Conservation (phyloP, 2,113 vertebrate genomes). For the Dipodomys ordii region DNA sequence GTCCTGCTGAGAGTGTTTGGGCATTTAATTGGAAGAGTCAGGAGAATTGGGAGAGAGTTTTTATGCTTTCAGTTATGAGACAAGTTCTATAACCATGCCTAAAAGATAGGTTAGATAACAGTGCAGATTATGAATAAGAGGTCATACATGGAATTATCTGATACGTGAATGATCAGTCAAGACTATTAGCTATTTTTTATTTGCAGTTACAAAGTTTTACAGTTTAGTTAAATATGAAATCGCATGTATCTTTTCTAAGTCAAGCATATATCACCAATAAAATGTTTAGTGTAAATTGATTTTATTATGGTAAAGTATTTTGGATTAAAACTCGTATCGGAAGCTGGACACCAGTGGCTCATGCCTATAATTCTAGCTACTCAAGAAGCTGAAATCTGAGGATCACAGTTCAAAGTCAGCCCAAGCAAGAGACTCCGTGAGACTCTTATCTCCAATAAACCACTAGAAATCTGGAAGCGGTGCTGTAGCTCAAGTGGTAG, state of each 20-base stretch:
- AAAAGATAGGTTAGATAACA: not conserved
- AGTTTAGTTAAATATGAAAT: not conserved
- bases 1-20: not conserved
- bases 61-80: not conserved
- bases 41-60: fast-evolving
- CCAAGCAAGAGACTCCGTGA: too few relatives aligned
- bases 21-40: not conserved
- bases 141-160: not conserved
- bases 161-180: not conserved
- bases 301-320: not conserved
- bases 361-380: too few relatives aligned
- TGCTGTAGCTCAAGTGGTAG: too few relatives aligned
- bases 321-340: not conserved
- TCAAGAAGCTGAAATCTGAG: too few relatives aligned
- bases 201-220: not conserved
- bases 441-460: too few relatives aligned
- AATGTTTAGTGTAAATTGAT: not conserved
- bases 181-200: not conserved
- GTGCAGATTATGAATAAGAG: too few relatives aligned
- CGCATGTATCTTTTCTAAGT: not conserved
- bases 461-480: too few relatives aligned
- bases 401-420: too few relatives aligned
- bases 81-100: not conserved
- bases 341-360: too few relatives aligned
- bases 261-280: not conserved